Evolutionary conservation across 64 coral and sea anemone genomes (phyloP), one percentile per base, ranked within the genome.

Genomic region (Anthopleura sola): DNA sequence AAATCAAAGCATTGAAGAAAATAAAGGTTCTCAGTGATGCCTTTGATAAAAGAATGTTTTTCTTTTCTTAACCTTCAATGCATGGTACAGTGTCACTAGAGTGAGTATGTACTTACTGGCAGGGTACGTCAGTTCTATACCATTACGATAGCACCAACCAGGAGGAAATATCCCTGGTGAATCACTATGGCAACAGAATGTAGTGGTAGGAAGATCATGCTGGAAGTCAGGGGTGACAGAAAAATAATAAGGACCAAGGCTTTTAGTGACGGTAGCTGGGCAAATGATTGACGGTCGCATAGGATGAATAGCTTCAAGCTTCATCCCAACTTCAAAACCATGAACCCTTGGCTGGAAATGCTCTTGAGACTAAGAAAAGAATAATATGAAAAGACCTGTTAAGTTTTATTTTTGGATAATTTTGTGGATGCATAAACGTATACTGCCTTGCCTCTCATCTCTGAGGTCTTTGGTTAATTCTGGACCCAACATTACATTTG

Each of bases 291-390:
- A 92, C 75, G 95, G 95, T 58, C 89, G 86, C 14, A 86, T 24
- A 23, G 89, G 92, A 60, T 98, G 95, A 80, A 98, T 91, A 24
- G 76, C 92, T 62, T 98, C 95, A 20, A 98, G 71, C 49, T 98
- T 98, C 95, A 98, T 98, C 21, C 95, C 92, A 75, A 92, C 87
- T 94, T 98, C 95, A 98, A 98, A 98, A 40, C 92, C 92, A 94
- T 98, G 95, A 51, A 98, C 95, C 68, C 89, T 84, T 84, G 92
- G 95, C 28, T 98, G 91, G 49, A 94, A 98, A 83, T 94, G 91
- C 32, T 98, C 95, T 83, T 98, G 89, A 16, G 92, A 91, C 88
- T 91, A 68, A 85, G 78, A 83, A 75, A 15, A 69, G 0, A 71
- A 0, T 44, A 44, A 44, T 44, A 8, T 44, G 2, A 24, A 62